phyloP scores from a whole-genome alignment of 2,113 vertebrate genomes.

The Tychaedon coryphoeus region DNA sequence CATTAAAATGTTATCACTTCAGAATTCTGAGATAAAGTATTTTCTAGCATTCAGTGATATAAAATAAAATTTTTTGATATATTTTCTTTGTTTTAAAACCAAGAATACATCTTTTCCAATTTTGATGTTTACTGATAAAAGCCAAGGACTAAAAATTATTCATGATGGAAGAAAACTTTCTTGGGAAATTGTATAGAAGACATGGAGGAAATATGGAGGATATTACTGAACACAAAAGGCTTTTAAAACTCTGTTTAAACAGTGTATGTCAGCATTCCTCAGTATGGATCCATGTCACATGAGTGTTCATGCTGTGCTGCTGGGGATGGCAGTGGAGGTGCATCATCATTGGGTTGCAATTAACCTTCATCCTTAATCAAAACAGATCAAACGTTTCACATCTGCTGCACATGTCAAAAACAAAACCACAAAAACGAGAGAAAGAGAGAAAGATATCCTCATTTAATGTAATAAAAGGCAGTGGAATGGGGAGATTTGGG shows the following conservation, averaged over 20 bases:
- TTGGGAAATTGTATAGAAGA: neutral
- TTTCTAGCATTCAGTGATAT: neutral
- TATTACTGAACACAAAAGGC: neutral
- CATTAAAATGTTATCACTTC: neutral
- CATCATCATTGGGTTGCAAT: neutral
- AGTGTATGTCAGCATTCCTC: neutral
- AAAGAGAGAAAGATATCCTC: neutral
- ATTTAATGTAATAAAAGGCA: neutral
- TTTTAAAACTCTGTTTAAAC: neutral
- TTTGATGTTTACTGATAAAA: neutral
- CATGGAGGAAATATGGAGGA: neutral
- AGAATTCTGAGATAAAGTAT: neutral
- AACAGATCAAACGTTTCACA: fast-evolving
- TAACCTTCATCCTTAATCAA: neutral
- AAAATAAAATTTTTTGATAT: neutral
- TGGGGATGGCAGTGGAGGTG: neutral
- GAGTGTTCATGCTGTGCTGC: neutral
- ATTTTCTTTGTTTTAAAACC: neutral
- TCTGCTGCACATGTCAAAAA: neutral
- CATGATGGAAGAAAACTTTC: neutral
- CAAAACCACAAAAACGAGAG: too few relatives aligned
- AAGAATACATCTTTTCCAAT: neutral
- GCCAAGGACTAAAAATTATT: neutral
- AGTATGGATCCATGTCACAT: neutral
- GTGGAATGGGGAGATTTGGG: neutral